These are phyloP conservation scores for Xenopus borealis DNA, from an alignment of 2,113 vertebrate genomes.

Conservation along the genomic window DNA sequence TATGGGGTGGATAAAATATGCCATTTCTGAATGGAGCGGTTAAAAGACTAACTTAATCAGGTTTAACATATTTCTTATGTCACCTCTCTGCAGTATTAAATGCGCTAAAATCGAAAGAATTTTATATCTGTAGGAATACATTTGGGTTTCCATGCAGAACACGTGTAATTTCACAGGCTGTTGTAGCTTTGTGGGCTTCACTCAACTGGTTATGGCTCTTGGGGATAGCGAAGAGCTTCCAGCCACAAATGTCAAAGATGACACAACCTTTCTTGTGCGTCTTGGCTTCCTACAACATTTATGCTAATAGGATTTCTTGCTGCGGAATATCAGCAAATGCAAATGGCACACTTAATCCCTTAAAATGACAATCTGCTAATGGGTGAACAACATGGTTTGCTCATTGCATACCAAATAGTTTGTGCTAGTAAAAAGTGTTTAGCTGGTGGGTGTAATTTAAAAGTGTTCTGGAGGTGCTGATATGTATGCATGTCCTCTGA, in stretches of 20 bases:
- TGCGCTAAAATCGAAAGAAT: background rate
- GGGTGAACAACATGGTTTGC: conserved; percentile 27
- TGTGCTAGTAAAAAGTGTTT: conserved; percentile 12
- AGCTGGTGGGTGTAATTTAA: too few species aligned
- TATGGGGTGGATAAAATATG: background rate
- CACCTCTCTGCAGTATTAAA: background rate
- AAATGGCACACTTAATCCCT: conserved; percentile 37
- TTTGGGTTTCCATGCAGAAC: conserved; percentile 2
- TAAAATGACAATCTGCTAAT: conserved; percentile 39
- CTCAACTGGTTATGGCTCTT: conserved; percentile 16
- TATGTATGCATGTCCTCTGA: too few species aligned
- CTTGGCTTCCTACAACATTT: conserved; percentile 38
- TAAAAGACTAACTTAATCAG: background rate
- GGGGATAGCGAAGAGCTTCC: conserved; percentile 21
- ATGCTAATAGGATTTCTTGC: conserved; percentile 41
- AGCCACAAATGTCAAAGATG: conserved; percentile 32
- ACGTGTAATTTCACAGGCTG: conserved; percentile 4
- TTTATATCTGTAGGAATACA: background rate
- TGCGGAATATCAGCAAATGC: conserved; percentile 31
- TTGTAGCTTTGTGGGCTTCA: conserved; percentile 2
- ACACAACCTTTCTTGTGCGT: conserved; percentile 32
- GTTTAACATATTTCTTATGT: conserved; percentile 13
- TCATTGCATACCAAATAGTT: conserved; percentile 36
- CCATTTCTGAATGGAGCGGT: background rate
- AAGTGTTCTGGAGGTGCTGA: too few species aligned